Evolutionary conservation across 2,888 invertebrate species (phyloP).

Genomic region (Dryococelus australis): DNA sequence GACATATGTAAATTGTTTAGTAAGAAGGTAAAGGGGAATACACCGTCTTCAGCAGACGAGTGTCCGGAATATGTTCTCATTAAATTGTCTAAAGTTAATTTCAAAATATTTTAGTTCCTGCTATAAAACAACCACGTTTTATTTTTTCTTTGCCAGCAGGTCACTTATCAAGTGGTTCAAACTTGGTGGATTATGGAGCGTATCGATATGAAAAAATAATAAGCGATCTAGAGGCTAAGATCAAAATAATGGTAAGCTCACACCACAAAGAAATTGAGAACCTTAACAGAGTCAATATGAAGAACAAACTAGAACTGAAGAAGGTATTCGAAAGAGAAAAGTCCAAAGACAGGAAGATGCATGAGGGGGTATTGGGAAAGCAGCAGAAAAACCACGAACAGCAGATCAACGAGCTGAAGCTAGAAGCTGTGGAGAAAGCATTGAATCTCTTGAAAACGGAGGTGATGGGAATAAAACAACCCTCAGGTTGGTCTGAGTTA

Average conservation of each 20-base stretch:
- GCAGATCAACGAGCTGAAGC: not conserved
- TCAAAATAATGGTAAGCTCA: not conserved
- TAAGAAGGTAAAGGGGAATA: no score
- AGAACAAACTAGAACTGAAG: not conserved
- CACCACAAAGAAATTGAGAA: not conserved
- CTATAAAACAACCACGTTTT: no score
- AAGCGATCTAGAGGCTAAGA: not conserved
- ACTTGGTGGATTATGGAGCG: no score
- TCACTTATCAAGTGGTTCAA: no score
- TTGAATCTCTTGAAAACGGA: not conserved
- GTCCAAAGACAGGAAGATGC: not conserved
- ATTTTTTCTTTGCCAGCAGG: no score
- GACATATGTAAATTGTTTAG: no score
- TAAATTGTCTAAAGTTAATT: no score
- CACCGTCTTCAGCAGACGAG: no score
- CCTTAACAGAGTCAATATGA: not conserved
- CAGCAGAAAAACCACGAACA: not conserved
- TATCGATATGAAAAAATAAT: not conserved
- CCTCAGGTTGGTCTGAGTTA: not conserved
- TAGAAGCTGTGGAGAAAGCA: not conserved
- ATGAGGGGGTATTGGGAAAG: not conserved
- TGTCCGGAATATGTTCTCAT: no score
- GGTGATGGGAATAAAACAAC: not conserved
- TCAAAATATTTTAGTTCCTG: no score
- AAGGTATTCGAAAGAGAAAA: not conserved